Base-by-base conservation (phyloP, 2,113 vertebrate genomes). In the Limanda limanda region DNA sequence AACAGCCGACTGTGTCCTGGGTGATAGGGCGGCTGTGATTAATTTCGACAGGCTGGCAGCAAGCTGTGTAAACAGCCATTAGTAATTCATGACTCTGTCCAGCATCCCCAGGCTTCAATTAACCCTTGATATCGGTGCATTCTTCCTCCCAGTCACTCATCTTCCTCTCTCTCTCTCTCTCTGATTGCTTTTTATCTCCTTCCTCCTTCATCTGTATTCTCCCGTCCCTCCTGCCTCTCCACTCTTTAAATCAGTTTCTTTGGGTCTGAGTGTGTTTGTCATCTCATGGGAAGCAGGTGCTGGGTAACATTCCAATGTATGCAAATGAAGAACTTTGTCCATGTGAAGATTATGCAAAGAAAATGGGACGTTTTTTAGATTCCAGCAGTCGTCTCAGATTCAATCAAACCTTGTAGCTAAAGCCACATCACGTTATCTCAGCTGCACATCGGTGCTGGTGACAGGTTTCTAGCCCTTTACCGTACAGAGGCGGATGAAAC, bases 1-100 rank as follows among this genome's bases (percentile, higher is more conserved):
- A 83, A 85, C 74, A 80, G 78, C 63, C 76, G 54, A 75, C 79
- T 67, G 81, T 72, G 84, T 84, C 81, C 77, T 14, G 52, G 71
- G 80, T 88, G 89, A 90, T 86, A 72, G 59, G 68, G 71, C 60
- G 78, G 74, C 86, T 87, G 83, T 92, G 92, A 92, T 92, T 93
- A 82, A 92, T 93, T 80, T 83, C 67, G 89, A 87, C 88, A 84
- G 79, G 71, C 90, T 87, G 88, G 86, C 89, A 88, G 88, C 82
- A 81, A 91, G 84, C 84, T 86, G 92, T 92, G 91, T 92, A 93
- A 93, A 94, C 90, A 93, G 58, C 88, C 83, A 92, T 94, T 91
- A 93, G 93, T 91, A 88, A 93, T 93, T 92, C 92, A 91, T 90
- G 88, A 85, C 81, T 89, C 81, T 40, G 84, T 91, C 90, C 90